phyloP scores from a whole-genome alignment of 2,797 vertebrate genomes.

The Falco rusticolus region DNA sequence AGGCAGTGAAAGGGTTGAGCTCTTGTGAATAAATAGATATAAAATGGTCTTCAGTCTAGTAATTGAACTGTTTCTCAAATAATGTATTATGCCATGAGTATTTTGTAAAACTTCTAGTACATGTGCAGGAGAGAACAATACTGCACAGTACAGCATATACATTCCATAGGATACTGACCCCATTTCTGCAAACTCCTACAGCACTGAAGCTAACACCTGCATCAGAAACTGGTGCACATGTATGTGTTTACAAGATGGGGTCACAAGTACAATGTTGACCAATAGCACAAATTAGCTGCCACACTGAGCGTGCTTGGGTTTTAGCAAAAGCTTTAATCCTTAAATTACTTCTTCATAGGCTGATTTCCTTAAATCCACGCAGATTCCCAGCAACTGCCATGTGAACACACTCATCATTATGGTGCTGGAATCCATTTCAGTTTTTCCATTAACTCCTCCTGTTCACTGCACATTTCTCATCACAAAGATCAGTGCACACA shows the following conservation, averaged over 20 bases:
- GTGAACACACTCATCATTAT: neutral
- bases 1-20: neutral
- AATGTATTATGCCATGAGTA: neutral
- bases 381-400: neutral
- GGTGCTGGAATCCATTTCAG: neutral
- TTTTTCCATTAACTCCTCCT: constrained; percentile 19
- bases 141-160: neutral
- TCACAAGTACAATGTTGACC: neutral
- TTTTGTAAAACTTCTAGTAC: neutral
- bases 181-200: neutral
- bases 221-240: neutral
- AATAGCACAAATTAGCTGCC: constrained; percentile 1
- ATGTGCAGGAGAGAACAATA: neutral
- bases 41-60: neutral
- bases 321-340: constrained; percentile 32
- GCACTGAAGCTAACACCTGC: neutral
- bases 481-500: neutral
- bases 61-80: neutral
- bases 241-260: neutral
- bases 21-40: neutral
- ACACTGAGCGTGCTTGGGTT: neutral
- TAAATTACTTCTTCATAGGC: constrained; percentile 17
- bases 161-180: neutral
- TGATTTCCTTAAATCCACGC: neutral
- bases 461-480: neutral